These are phyloP conservation scores for Thysanoteuthis rhombus DNA, from an alignment of 2,888 invertebrate genomes.

Conservation along the genomic window DNA sequence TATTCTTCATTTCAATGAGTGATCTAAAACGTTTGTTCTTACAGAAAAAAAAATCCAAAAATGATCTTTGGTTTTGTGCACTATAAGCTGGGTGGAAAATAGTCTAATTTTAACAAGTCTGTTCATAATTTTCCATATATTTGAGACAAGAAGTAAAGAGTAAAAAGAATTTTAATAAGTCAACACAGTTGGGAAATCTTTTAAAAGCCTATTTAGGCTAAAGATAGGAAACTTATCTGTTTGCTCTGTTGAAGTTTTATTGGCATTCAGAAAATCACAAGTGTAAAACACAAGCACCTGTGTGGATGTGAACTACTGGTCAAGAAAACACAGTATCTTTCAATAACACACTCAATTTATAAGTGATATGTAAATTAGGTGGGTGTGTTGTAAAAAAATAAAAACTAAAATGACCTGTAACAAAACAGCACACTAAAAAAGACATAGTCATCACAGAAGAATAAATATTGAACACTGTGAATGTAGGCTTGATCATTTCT, in stretches of 20 bases:
- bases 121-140: background rate
- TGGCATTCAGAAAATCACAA: background rate
- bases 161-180: background rate
- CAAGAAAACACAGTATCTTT: constrained; percentile 14
- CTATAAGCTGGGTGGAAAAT: background rate
- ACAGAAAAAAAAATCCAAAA: background rate
- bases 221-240: background rate
- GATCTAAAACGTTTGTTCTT: background rate
- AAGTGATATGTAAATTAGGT: constrained; percentile 26
- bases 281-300: constrained; percentile 12
- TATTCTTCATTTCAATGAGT: background rate
- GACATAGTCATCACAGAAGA: constrained; percentile 26
- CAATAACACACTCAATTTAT: constrained; percentile 13
- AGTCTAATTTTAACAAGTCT: background rate
- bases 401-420: constrained; percentile 26
- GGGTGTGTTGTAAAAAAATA: constrained; percentile 27
- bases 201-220: background rate
- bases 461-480: constrained; percentile 25
- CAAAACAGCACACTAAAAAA: constrained; percentile 24
- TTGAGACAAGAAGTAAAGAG: background rate
- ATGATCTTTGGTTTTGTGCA: background rate
- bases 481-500: constrained; percentile 22
- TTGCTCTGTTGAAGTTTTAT: constrained; percentile 12
- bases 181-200: background rate
- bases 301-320: constrained; percentile 12